Evolutionary conservation across 2,888 invertebrate species (phyloP), one percentile per base, ranked within the genome.

Genomic region (Hartigia nigra): DNA sequence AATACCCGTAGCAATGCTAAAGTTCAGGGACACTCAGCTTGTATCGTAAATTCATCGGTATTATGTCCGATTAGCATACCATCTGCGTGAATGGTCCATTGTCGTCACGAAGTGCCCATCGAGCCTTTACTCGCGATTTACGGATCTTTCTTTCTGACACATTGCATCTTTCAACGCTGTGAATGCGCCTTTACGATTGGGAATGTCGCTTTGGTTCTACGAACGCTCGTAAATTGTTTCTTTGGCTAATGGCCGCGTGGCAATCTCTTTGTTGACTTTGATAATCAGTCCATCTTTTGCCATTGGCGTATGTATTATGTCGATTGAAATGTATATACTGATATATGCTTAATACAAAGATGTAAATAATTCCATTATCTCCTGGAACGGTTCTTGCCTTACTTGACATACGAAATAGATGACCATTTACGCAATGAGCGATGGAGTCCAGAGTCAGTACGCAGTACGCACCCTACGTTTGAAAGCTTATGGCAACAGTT

Each of bases 41-140:
- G 82, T 82, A 81, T 86, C 86, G 82, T 86, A 87, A 87, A 87
- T 87, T 87, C 84, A 86, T 87, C 87, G 84, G 85, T 81, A 83
- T 87, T 86, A 87, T 82, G 82, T 81, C 82, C 84, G 86, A 85
- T 86, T 86, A 85, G 83, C 86, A 85, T 86, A 83, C 85, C 84
- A 78, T 77, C 79, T 79, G 82, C 81, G 81, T 78, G 78, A 77
- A 77, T 69, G 81, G 78, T 77, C 81, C 80, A 77, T 82, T 74
- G 83, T 80, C 82, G 78, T 77, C 77, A 83, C 69, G 74, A 70
- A 79, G 39, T 74, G 76, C 76, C 78, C 79, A 80, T 81, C 79
- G 81, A 81, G 79, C 81, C 79, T 77, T 76, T 76, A 79, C 55
- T 76, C 75, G 77, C 79, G 84, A 83, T 84, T 86, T 84, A 82